These are phyloP conservation scores for Wasmannia auropunctata DNA, from an alignment of 1,140 invertebrate genomes.

Conservation along the genomic window DNA sequence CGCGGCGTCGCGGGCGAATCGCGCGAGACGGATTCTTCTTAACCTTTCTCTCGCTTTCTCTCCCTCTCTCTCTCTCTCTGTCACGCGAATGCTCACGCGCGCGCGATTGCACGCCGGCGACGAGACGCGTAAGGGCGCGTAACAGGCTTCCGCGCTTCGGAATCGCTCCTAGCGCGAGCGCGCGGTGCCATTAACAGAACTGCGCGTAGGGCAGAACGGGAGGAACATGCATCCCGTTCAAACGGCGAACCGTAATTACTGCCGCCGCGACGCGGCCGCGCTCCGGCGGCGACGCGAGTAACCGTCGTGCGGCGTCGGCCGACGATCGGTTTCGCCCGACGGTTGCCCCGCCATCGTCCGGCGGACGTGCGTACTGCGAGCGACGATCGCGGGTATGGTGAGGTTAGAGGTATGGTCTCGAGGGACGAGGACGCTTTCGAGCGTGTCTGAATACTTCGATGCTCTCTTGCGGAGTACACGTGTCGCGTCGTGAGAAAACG, in stretches of 20 bases:
- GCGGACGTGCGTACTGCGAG: not conserved
- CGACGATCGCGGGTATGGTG: not conserved
- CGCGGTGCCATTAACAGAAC: constrained; percentile 70
- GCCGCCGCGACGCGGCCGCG: constrained; percentile 67
- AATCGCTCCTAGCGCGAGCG: constrained; percentile 48
- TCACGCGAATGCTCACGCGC: not conserved
- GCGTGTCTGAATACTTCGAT: too few relatives aligned
- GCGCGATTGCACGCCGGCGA: not conserved
- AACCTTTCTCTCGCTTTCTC: not conserved
- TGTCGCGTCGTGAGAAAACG: too few relatives aligned
- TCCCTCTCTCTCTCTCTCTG: not conserved
- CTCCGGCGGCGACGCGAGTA: constrained; percentile 67
- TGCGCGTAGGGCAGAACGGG: constrained; percentile 58
- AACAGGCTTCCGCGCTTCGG: constrained; percentile 2
- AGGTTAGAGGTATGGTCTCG: too few relatives aligned
- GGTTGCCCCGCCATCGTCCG: constrained; percentile 16
- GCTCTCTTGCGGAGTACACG: too few relatives aligned
- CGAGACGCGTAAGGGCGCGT: not conserved
- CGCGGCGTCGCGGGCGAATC: constrained; percentile 50
- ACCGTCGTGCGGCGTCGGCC: constrained; percentile 57
- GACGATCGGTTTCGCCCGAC: constrained; percentile 25
- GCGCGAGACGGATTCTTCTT: not conserved
- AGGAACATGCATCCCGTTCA: constrained; percentile 68
- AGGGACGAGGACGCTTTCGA: too few relatives aligned
- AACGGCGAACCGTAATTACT: constrained; percentile 72